These are phyloP conservation scores for Falco biarmicus DNA, from an alignment of 2,797 vertebrate species.

Conservation along the genomic window DNA sequence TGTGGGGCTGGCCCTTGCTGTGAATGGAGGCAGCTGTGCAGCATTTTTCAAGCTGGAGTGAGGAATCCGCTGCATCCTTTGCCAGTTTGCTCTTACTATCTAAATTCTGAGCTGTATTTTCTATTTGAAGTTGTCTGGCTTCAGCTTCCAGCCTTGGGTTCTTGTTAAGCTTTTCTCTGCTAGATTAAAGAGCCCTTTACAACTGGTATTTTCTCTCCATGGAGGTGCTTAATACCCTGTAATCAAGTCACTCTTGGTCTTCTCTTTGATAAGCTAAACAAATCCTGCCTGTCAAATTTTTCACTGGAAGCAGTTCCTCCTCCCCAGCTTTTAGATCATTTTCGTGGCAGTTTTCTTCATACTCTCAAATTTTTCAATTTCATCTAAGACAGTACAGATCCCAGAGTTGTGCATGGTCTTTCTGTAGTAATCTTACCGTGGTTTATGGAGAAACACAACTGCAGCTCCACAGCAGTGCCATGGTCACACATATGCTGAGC, in stretches of 20 bases:
- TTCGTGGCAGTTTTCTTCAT: neutral
- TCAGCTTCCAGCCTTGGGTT: conserved; percentile 7
- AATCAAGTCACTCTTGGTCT: conserved; percentile 49
- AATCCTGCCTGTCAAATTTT: neutral
- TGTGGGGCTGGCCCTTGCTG: neutral
- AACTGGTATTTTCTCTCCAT: conserved; percentile 23
- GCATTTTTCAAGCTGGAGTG: neutral
- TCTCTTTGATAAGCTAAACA: conserved; percentile 49
- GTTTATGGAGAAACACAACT: neutral
- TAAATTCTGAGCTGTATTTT: neutral
- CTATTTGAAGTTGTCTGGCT: neutral
- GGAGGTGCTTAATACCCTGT: conserved; percentile 52
- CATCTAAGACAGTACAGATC: neutral
- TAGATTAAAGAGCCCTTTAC: conserved; percentile 25
- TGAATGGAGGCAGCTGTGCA: neutral
- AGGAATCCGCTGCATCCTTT: neutral
- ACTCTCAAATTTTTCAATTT: neutral
- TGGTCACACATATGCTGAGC: neutral
- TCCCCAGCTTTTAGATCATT: neutral
- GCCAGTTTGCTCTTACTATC: neutral
- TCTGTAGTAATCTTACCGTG: neutral
- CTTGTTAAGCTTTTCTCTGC: neutral
- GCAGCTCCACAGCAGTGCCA: neutral
- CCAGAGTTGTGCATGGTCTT: neutral
- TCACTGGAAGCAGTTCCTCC: neutral